Evolutionary conservation across 2,888 invertebrate genomes (phyloP).

Genomic region (Trissolcus japonicus): DNA sequence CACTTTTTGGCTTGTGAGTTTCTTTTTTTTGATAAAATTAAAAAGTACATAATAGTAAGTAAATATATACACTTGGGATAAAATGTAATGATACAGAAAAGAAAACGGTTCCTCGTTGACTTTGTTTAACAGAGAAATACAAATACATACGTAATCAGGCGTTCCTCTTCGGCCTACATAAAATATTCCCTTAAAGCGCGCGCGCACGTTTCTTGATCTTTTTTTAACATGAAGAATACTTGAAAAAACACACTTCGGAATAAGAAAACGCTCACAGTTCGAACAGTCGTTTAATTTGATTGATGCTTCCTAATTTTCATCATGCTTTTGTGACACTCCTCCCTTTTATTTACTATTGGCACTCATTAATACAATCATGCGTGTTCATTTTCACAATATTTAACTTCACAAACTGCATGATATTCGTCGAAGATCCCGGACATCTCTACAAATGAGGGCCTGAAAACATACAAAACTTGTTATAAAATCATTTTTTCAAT

Average conservation of each 20-base stretch:
- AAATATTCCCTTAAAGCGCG: constrained; percentile 19
- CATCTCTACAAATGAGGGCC: constrained; percentile 46
- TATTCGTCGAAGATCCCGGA: constrained; percentile 45
- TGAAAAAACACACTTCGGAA: constrained; percentile 13
- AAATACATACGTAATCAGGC: constrained; percentile 37
- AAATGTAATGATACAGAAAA: constrained; percentile 31
- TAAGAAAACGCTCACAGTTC: constrained; percentile 20
- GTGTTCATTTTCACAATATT: constrained; percentile 15
- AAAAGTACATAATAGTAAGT: constrained; percentile 34
- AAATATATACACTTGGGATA: constrained; percentile 28
- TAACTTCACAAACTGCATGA: constrained; percentile 36
- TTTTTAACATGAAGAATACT: constrained; percentile 14
- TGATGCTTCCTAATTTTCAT: constrained; percentile 29
- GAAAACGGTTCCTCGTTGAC: constrained; percentile 25
- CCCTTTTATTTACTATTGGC: not conserved
- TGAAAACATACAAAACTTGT: constrained; percentile 16
- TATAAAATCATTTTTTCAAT: not conserved
- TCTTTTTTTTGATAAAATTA: constrained; percentile 1
- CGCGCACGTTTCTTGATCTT: constrained; percentile 13
- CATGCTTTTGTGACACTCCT: constrained; percentile 15
- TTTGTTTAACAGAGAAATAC: constrained; percentile 30
- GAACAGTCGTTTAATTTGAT: constrained; percentile 26
- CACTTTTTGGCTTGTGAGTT: not conserved
- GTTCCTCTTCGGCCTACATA: constrained; percentile 31
- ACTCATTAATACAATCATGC: no score